phyloP scores from a whole-genome alignment of 2,888 invertebrate genomes.

The Erynnis tages region DNA sequence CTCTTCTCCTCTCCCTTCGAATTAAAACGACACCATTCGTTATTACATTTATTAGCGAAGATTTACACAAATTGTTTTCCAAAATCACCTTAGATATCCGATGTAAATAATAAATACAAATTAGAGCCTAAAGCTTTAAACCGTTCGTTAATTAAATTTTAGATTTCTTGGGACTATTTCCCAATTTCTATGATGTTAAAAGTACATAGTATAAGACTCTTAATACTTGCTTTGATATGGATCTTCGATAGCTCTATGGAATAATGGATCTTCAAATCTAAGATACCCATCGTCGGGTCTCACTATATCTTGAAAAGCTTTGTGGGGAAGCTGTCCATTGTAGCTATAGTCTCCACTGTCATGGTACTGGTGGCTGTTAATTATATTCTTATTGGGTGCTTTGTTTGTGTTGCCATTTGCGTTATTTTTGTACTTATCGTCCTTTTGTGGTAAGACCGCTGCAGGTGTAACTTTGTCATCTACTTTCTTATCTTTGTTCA shows the following conservation, averaged over 20 bases:
- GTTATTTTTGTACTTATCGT: conserved; percentile 49
- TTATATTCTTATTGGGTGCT: conserved; percentile 45
- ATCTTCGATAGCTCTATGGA: conserved; percentile 67
- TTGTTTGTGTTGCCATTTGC: conserved; percentile 38
- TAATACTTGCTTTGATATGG: conserved; percentile 73
- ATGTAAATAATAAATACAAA: background rate
- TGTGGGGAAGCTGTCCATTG: conserved; percentile 59
- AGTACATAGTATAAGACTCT: conserved; percentile 17
- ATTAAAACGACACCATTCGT: conserved; percentile 48
- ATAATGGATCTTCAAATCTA: conserved; percentile 68
- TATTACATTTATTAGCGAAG: conserved; percentile 72
- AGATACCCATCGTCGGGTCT: conserved; percentile 65
- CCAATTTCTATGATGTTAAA: too few relatives aligned
- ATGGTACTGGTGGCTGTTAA: conserved; percentile 76
- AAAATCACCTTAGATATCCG: conserved; percentile 29
- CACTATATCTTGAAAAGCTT: conserved; percentile 59
- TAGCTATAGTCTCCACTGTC: conserved; percentile 53
- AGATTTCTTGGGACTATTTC: too few relatives aligned
- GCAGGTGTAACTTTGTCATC: conserved; percentile 75
- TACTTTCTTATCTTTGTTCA: conserved; percentile 64
- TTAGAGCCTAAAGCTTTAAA: background rate
- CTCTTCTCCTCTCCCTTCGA: conserved; percentile 42
- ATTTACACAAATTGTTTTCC: conserved; percentile 52
- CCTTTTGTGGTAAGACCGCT: conserved; percentile 66
- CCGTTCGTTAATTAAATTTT: background rate